phyloP scores from a whole-genome alignment of 2,797 vertebrate genomes.

The Uromys caudimaculatus region DNA sequence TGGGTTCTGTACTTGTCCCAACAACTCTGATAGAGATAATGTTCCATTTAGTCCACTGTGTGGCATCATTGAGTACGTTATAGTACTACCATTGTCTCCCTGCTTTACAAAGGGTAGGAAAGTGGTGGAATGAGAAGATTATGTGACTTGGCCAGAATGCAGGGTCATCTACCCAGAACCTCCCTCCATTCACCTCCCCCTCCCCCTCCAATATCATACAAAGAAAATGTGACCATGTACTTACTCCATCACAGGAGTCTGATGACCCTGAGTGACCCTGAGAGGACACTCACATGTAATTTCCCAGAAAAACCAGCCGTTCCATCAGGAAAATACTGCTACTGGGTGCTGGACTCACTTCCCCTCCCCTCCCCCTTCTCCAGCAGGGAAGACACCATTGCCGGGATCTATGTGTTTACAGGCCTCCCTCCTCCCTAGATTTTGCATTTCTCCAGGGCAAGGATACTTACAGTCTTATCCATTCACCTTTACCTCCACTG shows the following conservation, averaged over 20 bases:
- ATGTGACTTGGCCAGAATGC: not conserved
- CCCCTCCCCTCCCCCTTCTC: not conserved
- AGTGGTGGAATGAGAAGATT: not conserved
- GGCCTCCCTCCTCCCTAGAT: not conserved
- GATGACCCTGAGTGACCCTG: not conserved
- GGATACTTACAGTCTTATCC: conserved; percentile 7
- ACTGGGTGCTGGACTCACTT: rapidly evolving
- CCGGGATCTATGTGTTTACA: conserved; percentile 47
- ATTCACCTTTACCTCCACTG: conserved; percentile 23
- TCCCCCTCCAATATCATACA: not conserved
- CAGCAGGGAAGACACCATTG: not conserved
- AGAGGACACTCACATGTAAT: not conserved
- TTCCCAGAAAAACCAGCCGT: not conserved
- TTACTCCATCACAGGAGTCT: not conserved
- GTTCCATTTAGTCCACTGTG: not conserved
- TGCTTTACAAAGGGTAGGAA: not conserved
- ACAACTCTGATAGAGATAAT: rapidly evolving
- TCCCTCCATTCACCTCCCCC: not conserved
- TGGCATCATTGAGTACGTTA: not conserved
- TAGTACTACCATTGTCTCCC: not conserved
- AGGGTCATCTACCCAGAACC: not conserved
- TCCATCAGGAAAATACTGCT: too few relatives aligned
- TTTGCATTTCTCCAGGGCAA: conserved; percentile 65
- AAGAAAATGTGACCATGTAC: not conserved
- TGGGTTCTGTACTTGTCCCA: not conserved